phyloP scores from a whole-genome alignment of 2,888 invertebrate genomes.

The Leptarthrus brevirostris region DNA sequence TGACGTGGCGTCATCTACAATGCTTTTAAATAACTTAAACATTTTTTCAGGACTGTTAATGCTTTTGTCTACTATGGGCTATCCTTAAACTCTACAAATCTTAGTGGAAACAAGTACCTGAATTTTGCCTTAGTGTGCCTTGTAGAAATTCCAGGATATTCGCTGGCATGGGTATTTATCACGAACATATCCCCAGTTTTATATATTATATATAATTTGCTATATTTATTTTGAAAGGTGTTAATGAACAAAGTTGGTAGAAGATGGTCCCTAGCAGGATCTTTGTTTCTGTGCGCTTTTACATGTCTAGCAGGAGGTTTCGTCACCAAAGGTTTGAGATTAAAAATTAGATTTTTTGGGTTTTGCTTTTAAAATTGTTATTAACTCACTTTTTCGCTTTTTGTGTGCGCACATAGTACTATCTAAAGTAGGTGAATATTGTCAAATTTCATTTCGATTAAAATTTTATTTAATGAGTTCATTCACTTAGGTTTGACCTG shows the following conservation, averaged over 20 bases:
- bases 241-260: conserved; percentile 69
- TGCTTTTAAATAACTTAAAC: conserved; percentile 7
- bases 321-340: conserved; percentile 66
- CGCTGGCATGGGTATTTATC: conserved; percentile 66
- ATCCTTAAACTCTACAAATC: conserved; percentile 74
- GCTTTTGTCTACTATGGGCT: conserved; percentile 78
- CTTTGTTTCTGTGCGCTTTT: conserved; percentile 69
- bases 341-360: background rate
- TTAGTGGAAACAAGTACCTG: conserved; percentile 76
- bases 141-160: conserved; percentile 73
- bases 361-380: conserved; percentile 9
- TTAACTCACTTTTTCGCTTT: conserved; percentile 37
- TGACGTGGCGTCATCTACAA: background rate
- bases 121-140: conserved; percentile 75
- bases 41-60: conserved; percentile 71
- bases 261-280: conserved; percentile 68
- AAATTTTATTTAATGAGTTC: background rate
- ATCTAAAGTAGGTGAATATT: conserved; percentile 36
- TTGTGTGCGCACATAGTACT: conserved; percentile 34
- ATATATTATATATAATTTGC: too few species aligned
- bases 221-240: conserved; percentile 61
- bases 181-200: background rate
- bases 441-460: too few species aligned
- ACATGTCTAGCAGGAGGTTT: conserved; percentile 71
- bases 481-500: conserved; percentile 67